Evolutionary conservation across 35 echinoderm and acorn worm species (phyloP).

Genomic region (Heliocidaris erythrogramma): DNA sequence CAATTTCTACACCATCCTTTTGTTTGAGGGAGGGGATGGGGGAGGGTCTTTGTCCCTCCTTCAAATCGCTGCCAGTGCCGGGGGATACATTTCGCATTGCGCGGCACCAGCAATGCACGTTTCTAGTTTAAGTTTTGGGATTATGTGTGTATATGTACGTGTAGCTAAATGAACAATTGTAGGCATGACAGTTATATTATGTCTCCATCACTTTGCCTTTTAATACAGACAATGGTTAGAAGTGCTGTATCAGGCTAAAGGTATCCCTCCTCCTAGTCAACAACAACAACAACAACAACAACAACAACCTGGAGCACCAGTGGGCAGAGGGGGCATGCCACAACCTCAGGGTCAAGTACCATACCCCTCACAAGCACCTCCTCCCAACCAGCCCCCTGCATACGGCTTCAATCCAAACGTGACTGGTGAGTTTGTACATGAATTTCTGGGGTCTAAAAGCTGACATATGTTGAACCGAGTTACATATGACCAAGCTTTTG

Average conservation of each 20-base stretch:
- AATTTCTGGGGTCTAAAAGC: not conserved
- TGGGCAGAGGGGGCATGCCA: not conserved
- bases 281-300: not conserved
- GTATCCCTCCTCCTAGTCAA: constrained; percentile 35
- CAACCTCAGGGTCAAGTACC: constrained; percentile 43
- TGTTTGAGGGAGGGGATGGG: no score
- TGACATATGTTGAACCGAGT: no score
- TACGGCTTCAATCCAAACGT: constrained; percentile 41
- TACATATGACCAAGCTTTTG: no score
- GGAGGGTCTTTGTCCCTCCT: no score
- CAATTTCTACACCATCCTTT: no score
- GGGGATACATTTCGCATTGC: no score
- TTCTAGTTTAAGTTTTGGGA: no score
- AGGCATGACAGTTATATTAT: no score
- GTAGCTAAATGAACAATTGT: no score
- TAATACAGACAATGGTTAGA: constrained; percentile 8
- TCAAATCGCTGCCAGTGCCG: no score
- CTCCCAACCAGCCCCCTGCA: constrained; percentile 6
- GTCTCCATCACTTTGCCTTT: not conserved
- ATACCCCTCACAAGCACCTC: constrained; percentile 36
- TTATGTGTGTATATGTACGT: no score
- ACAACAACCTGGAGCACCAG: constrained; percentile 14
- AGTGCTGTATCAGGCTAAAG: constrained; percentile 30
- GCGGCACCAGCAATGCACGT: no score
- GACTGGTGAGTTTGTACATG: not conserved